Percentiles rank a stretch among this genome's conserved stretches.
Conservation (phyloP, 2,797 vertebrate species). For the Staurois parvus region DNA sequence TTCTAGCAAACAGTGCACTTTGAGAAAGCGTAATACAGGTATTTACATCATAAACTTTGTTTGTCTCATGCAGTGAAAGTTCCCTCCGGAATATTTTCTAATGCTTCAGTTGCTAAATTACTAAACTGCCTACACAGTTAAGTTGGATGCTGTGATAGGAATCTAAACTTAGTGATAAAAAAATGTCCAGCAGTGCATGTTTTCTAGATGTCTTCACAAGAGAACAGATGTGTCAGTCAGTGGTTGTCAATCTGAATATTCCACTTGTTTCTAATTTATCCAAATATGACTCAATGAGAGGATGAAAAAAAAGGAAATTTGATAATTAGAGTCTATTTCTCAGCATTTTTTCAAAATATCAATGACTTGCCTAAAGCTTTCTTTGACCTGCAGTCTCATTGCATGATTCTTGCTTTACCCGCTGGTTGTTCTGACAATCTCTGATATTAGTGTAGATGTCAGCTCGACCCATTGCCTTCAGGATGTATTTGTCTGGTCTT, state of each 20-base stretch:
- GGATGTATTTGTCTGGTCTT: conserved; percentile 4
- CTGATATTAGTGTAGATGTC: background rate
- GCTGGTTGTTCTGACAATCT: background rate
- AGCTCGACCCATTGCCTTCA: background rate
- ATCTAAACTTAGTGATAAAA: background rate
- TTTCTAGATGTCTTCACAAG: background rate
- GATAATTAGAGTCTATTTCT: background rate
- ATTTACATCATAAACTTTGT: background rate
- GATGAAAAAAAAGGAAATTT: background rate
- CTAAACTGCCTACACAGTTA: background rate
- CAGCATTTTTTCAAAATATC: background rate
- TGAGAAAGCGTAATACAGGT: background rate
- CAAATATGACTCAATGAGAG: background rate
- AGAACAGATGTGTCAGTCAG: background rate
- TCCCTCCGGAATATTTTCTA: background rate
- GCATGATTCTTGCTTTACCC: background rate
- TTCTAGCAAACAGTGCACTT: background rate
- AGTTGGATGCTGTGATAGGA: background rate
- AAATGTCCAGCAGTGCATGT: conserved; percentile 1
- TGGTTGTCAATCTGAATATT: background rate
- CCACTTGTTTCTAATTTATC: background rate
- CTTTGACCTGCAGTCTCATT: background rate
- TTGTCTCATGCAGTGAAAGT: background rate
- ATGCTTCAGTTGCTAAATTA: conserved; percentile 1
- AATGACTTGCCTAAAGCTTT: background rate